Evolutionary conservation across 2,888 invertebrate genomes (phyloP).

Genomic region (Melipona bicolor): DNA sequence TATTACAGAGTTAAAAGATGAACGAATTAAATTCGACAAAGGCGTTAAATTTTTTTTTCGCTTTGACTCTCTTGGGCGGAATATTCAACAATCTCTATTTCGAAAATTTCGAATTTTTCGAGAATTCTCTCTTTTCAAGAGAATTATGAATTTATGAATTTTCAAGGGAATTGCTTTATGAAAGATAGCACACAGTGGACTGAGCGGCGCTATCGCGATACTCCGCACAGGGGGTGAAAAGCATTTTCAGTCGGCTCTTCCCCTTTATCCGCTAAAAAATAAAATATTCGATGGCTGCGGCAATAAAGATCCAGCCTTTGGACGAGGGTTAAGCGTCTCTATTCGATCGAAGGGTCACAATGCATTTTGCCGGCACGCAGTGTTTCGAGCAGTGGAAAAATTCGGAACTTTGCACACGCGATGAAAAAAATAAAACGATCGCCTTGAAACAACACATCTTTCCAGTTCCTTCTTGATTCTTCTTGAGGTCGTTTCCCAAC

Average conservation of each 20-base stretch:
- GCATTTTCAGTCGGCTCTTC: background rate
- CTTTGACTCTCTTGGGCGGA: no score
- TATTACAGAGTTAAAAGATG: no score
- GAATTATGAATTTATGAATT: no score
- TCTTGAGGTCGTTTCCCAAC: background rate
- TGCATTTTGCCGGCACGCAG: background rate
- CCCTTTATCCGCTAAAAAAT: background rate
- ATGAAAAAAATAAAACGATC: background rate
- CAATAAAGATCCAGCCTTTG: background rate
- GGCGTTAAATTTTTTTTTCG: no score
- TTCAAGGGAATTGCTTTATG: background rate
- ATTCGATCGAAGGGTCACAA: background rate
- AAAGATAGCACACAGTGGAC: background rate
- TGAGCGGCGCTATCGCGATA: background rate
- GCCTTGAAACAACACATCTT: background rate
- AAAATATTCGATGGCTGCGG: background rate
- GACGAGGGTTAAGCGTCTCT: background rate
- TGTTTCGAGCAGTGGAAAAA: background rate
- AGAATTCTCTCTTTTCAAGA: no score
- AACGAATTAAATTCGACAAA: no score
- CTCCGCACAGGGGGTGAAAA: background rate
- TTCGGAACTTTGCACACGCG: no score
- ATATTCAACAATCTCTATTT: no score
- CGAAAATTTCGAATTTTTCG: no score
- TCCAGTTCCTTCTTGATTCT: no score